Base-by-base conservation (phyloP, 30 jellyfish, hydroid and myxozoan genomes). In the Pelagia noctiluca region DNA sequence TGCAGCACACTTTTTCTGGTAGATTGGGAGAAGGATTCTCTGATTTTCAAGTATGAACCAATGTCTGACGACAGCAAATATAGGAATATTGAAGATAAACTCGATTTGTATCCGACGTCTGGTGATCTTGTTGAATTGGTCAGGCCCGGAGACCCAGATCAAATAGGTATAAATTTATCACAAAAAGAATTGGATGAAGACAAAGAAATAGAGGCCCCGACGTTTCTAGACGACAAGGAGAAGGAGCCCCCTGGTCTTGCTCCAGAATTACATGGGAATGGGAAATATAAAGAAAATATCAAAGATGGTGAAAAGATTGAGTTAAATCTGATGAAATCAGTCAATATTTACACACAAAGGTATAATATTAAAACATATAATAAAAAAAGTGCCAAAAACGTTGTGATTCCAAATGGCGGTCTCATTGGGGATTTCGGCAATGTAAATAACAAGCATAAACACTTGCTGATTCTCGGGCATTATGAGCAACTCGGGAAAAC, bases 401-500 rank as follows among this genome's bases (percentile, higher is more conserved):
- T 69, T 26, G 31, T 0, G 19, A 77, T 72, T 25, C 54, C 13
- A 25, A 52, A 63, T 42, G 88, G 77, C 19, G 88, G 88, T 3
- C 72, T 84, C 16, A 30, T 21, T 23, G 36, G 16, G 2, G 78
- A 26, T 28, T 42, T 19, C 19, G 22, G 42, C 11, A 34, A 23
- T 2, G 50, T 33, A 22, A 71, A 35, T 2, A 63, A 25, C 11
- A 29, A 67, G 50, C 73, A 34, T 1, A 86, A 79, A 62, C 95
- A 83, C 75, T 76, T 95, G 32, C 60, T 88, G 46, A 32, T 95
- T 35, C 50, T 95, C 23, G 99, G 99, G 26, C 99, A 95, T 72
- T 95, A 95, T 62, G 99, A 95, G 64, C 99, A 95, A 64, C 96
- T 95, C 57, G 99, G 99, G 22, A 95, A 83, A 69, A 85, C 99